A percentile compares a stretch with the other conserved stretches of the same genome.
Conservation (phyloP, 2,113 vertebrate genomes). For the Sterrhoptilus dennistouni region DNA sequence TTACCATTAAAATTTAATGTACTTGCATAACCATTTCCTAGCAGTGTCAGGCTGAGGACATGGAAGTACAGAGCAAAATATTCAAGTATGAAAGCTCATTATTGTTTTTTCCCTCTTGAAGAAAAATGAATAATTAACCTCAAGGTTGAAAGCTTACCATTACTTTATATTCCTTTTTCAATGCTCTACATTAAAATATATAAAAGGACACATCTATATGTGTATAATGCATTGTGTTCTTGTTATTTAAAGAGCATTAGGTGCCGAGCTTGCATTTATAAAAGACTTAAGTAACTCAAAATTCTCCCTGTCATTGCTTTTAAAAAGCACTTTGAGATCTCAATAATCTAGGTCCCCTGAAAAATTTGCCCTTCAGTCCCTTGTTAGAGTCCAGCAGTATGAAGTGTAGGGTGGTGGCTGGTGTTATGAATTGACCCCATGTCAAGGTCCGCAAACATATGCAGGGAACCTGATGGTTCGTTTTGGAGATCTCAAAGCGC, state of each 20-base stretch:
- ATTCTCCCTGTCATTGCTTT: neutral
- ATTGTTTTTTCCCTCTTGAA: neutral
- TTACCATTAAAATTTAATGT: conserved; percentile 12
- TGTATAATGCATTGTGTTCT: neutral
- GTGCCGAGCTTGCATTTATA: neutral
- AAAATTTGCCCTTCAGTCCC: neutral
- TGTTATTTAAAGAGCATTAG: neutral
- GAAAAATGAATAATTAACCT: neutral
- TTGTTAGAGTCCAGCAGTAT: neutral
- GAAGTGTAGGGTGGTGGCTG: neutral
- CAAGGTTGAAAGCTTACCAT: neutral
- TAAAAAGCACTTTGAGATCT: neutral
- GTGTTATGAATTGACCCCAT: neutral
- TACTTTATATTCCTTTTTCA: neutral
- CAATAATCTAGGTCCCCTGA: neutral
- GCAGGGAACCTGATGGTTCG: too few species aligned
- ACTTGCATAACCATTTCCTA: neutral
- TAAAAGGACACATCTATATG: neutral
- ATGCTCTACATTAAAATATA: neutral
- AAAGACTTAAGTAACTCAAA: neutral
- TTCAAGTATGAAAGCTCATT: neutral
- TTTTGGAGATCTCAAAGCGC: too few species aligned
- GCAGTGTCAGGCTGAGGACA: neutral
- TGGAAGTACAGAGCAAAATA: neutral
- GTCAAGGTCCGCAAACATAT: too few species aligned